Conservation (phyloP, 2,888 invertebrate species). For the Galerucella calmariensis region DNA sequence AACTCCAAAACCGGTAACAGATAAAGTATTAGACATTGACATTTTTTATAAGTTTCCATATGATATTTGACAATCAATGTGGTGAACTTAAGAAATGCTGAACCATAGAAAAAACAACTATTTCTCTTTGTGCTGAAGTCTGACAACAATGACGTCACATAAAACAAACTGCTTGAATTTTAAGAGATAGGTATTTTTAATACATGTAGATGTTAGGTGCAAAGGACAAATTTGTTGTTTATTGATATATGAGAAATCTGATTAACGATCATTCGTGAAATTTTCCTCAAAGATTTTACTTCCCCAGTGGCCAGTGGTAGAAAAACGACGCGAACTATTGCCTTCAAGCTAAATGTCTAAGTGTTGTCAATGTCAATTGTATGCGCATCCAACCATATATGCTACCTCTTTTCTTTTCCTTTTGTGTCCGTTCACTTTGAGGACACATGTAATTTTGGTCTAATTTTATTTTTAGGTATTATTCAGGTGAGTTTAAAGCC, state of each 20-base stretch:
- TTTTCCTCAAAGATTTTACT: too few species aligned
- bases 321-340: not conserved
- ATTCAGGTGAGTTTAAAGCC: slow-evolving; percentile 39
- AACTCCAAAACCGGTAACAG: slow-evolving; percentile 4
- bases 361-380: slow-evolving; percentile 8
- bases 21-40: not conserved
- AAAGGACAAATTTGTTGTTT: too few species aligned
- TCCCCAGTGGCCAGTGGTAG: too few species aligned
- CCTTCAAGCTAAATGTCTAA: not conserved
- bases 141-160: not conserved
- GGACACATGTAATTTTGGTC: slow-evolving; percentile 50
- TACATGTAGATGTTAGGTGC: too few species aligned
- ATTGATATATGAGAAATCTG: too few species aligned
- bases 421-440: slow-evolving; percentile 46
- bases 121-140: not conserved
- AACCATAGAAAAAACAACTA: too few species aligned
- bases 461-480: slow-evolving; percentile 48
- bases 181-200: not conserved
- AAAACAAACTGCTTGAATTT: not conserved
- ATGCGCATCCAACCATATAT: not conserved
- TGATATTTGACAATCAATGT: slow-evolving; percentile 1
- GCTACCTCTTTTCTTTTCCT: slow-evolving; percentile 39
- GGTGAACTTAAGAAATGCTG: not conserved
- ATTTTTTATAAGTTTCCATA: not conserved
- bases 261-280: too few species aligned